phyloP scores from a whole-genome alignment of 2,113 vertebrate species.

The Ictalurus punctatus region DNA sequence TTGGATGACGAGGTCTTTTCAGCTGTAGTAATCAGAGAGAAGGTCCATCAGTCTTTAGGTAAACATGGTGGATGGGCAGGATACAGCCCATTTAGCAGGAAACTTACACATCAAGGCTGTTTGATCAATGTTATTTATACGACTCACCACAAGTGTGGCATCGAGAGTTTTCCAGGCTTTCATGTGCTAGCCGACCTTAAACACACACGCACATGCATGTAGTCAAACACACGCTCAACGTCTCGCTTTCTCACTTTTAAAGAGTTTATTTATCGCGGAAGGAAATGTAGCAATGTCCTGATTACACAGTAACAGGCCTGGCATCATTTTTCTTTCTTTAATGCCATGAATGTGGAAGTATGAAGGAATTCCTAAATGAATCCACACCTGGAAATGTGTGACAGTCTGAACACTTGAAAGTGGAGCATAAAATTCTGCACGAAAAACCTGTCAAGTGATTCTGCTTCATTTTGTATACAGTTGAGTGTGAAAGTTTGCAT shows the following conservation, averaged over 20 bases:
- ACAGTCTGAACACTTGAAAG: background rate
- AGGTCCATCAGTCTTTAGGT: conserved; percentile 69
- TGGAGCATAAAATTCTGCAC: background rate
- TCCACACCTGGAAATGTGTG: conserved; percentile 11
- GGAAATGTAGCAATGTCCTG: conserved; percentile 51
- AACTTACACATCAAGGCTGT: conserved; percentile 56
- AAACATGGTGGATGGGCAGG: conserved; percentile 66
- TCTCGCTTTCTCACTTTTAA: conserved; percentile 40
- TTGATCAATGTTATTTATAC: conserved; percentile 67
- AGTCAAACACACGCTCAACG: conserved; percentile 36
- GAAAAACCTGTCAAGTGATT: background rate
- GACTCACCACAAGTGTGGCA: conserved; percentile 48
- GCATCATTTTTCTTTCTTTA: conserved; percentile 34
- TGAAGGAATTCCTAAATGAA: conserved; percentile 33
- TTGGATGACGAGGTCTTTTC: conserved; percentile 57
- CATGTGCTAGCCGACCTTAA: conserved; percentile 29
- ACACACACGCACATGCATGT: conserved; percentile 17
- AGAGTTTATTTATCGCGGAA: conserved; percentile 58
- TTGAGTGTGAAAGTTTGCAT: background rate
- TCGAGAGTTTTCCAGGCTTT: conserved; percentile 31
- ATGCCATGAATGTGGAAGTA: conserved; percentile 42
- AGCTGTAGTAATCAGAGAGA: conserved; percentile 69
- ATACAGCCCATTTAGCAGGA: conserved; percentile 71
- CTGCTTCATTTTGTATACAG: background rate
- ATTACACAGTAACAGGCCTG: conserved; percentile 53